Percentiles rank a stretch among this genome's conserved stretches.
These are phyloP conservation scores for Alcedo quadribrachys DNA, from an alignment of 2,797 vertebrate genomes.

Conservation along the genomic window DNA sequence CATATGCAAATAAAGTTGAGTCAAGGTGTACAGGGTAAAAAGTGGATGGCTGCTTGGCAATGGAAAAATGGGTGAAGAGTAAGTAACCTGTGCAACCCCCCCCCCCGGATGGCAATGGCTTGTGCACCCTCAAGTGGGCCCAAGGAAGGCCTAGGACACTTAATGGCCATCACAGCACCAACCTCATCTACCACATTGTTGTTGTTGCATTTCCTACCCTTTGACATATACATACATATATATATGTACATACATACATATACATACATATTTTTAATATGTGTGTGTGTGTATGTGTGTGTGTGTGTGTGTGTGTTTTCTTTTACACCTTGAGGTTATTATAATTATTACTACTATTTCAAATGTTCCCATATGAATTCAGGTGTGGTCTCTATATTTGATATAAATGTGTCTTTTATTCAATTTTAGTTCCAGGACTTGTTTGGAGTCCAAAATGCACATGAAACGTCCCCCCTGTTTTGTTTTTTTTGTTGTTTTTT, in stretches of 20 bases:
- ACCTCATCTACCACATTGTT: conserved; percentile 61
- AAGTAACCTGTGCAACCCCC: too few species aligned
- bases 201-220: conserved; percentile 77
- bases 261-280: conserved; percentile 62
- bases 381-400: conserved; percentile 81
- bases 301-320: neutral
- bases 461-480: conserved; percentile 59
- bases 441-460: conserved; percentile 76
- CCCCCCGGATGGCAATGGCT: conserved; percentile 71
- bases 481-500: conserved; percentile 26
- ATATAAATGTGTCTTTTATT: conserved; percentile 83
- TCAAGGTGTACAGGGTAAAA: conserved; percentile 44
- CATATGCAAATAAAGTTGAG: conserved; percentile 58
- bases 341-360: conserved; percentile 72
- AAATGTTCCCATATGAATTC: conserved; percentile 81
- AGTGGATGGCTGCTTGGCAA: conserved; percentile 66
- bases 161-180: conserved; percentile 75
- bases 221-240: conserved; percentile 78
- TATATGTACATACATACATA: conserved; percentile 72
- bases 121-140: conserved; percentile 71
- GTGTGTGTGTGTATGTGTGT: neutral
- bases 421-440: conserved; percentile 76
- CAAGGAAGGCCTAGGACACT: conserved; percentile 62
- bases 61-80: conserved; percentile 51
- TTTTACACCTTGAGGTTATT: conserved; percentile 80